Percentiles rank a stretch among this genome's conserved stretches.
Evolutionary conservation across 2,113 vertebrate species (phyloP).

Genomic region (Ivindomyrus marchei): DNA sequence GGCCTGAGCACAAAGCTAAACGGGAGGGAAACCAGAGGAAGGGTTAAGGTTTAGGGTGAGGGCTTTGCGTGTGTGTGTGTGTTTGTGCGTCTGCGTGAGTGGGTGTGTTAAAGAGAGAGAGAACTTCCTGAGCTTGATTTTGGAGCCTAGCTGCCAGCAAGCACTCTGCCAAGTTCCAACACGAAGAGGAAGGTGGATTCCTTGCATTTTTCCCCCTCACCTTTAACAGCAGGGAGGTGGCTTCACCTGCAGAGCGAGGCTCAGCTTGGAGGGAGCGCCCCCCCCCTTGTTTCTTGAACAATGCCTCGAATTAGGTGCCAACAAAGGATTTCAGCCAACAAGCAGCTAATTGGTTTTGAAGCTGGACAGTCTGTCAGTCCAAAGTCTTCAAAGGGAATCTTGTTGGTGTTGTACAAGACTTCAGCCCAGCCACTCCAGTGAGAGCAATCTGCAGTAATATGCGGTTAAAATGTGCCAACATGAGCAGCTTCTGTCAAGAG

Average conservation of each 20-base stretch:
- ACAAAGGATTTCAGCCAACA: not conserved
- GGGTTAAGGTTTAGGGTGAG: not conserved
- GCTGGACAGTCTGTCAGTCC: not conserved
- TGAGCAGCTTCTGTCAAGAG: not conserved
- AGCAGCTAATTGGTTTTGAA: not conserved
- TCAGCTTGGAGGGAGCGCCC: not conserved
- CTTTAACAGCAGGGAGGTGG: not conserved
- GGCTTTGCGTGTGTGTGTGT: not conserved
- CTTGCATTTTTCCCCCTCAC: slow-evolving; percentile 36
- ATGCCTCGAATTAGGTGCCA: not conserved
- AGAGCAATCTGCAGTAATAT: not conserved
- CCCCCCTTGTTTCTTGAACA: not conserved
- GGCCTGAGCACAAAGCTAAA: not conserved
- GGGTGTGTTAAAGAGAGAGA: not conserved
- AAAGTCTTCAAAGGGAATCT: not conserved
- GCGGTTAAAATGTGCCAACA: not conserved
- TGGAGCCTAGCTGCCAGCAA: slow-evolving; percentile 20
- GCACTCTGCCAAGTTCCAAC: slow-evolving; percentile 40
- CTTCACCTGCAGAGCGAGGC: not conserved
- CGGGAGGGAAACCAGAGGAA: not conserved
- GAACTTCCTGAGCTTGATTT: not conserved
- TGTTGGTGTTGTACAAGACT: not conserved
- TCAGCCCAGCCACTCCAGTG: not conserved
- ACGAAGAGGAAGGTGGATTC: slow-evolving; percentile 46
- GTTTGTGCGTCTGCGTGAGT: too few relatives aligned